phyloP scores from a whole-genome alignment of 2,888 invertebrate genomes.

The Cremastinae sp. region DNA sequence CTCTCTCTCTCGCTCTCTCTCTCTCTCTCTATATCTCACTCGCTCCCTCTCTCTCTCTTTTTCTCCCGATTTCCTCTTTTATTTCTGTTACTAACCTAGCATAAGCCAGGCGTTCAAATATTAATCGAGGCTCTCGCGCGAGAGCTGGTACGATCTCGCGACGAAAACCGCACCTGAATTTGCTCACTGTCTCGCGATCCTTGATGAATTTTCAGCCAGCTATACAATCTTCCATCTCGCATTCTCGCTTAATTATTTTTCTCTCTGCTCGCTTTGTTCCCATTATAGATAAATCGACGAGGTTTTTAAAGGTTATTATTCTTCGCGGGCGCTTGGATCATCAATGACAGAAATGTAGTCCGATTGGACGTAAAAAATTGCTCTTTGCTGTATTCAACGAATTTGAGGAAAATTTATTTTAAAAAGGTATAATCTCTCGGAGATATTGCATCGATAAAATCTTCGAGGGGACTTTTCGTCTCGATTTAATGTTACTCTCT shows the following conservation, averaged over 20 bases:
- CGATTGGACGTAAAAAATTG: no score
- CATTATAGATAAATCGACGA: slow-evolving; percentile 41
- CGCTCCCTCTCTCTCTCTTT: no score
- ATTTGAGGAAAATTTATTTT: no score
- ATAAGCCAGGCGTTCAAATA: slow-evolving; percentile 79
- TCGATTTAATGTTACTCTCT: no score
- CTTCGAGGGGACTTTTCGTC: no score
- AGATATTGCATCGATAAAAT: no score
- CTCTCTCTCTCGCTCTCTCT: slow-evolving; percentile 15
- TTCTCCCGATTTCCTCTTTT: slow-evolving; percentile 44
- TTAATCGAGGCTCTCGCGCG: slow-evolving; percentile 70
- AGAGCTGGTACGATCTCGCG: slow-evolving; percentile 49
- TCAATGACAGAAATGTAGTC: background rate
- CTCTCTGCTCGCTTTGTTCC: slow-evolving; percentile 22
- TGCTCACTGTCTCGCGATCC: slow-evolving; percentile 66
- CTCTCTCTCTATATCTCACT: background rate
- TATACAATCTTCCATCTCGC: slow-evolving; percentile 29
- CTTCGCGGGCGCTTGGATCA: background rate
- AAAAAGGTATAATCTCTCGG: background rate
- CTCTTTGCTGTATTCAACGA: no score
- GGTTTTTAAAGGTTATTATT: slow-evolving; percentile 14
- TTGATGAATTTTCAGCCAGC: slow-evolving; percentile 39
- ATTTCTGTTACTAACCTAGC: slow-evolving; percentile 78
- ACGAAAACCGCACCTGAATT: slow-evolving; percentile 75
- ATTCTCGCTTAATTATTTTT: slow-evolving; percentile 27